Conservation (phyloP, 1,140 invertebrate species). For the Polypedilum pembai region DNA sequence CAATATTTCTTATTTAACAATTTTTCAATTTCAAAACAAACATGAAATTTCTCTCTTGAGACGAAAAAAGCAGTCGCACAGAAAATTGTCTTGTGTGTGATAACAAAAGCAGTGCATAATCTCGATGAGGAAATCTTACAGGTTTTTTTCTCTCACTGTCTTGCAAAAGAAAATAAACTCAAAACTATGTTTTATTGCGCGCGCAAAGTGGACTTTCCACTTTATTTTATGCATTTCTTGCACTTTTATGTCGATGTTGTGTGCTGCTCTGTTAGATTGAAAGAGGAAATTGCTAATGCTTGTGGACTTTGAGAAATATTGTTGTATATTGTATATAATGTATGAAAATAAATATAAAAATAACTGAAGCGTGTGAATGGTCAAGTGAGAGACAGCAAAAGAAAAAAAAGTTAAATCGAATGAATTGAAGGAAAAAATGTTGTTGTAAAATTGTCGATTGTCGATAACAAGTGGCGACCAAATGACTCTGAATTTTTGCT, state of each 20-base stretch:
- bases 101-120: conserved; percentile 18
- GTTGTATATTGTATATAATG: too few species aligned
- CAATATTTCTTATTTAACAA: background rate
- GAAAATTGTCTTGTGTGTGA: background rate
- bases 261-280: too few species aligned
- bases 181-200: conserved; percentile 5
- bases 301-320: too few species aligned
- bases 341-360: too few species aligned
- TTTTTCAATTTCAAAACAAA: background rate
- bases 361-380: too few species aligned
- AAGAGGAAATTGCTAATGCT: too few species aligned
- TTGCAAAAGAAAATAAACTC: background rate
- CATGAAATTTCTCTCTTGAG: background rate
- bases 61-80: background rate
- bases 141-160: background rate
- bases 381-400: too few species aligned
- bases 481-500: too few species aligned
- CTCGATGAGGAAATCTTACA: conserved; percentile 11
- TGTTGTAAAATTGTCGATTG: too few species aligned
- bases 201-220: conserved; percentile 10
- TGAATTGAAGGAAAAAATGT: too few species aligned
- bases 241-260: background rate
- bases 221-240: background rate
- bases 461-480: too few species aligned
- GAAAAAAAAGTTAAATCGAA: too few species aligned